These are phyloP conservation scores for Pteronura brasiliensis DNA, from an alignment of 2,113 vertebrate species.

Conservation along the genomic window DNA sequence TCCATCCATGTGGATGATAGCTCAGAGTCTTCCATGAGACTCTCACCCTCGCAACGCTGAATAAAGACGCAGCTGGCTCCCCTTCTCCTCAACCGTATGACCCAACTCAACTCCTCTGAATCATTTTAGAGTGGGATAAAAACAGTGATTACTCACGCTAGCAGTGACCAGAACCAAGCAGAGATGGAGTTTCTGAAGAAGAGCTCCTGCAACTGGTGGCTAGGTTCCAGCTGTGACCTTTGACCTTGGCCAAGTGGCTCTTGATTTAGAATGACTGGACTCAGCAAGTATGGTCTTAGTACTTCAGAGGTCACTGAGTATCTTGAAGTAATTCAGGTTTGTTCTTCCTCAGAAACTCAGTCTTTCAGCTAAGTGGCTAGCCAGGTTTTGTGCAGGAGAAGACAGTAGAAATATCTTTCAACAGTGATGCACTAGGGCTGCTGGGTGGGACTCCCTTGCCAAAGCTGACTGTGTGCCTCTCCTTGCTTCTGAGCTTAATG, in stretches of 20 bases:
- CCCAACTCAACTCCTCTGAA: background rate
- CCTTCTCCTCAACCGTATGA: background rate
- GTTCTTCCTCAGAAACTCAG: background rate
- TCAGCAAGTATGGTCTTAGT: background rate
- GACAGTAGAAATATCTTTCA: background rate
- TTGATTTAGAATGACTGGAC: background rate
- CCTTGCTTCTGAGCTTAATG: background rate
- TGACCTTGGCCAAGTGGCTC: background rate
- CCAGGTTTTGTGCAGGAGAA: background rate
- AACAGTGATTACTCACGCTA: background rate
- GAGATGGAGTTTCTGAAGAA: background rate
- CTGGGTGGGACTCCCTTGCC: background rate
- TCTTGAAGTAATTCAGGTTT: background rate
- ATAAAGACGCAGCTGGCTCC: background rate
- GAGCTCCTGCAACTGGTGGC: background rate
- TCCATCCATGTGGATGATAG: background rate
- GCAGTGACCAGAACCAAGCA: background rate
- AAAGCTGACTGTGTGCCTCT: fast-evolving
- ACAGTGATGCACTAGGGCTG: fast-evolving
- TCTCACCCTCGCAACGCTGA: background rate
- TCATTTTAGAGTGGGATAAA: background rate
- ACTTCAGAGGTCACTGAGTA: background rate
- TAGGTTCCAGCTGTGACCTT: background rate
- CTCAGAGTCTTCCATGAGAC: background rate
- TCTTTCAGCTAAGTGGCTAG: background rate